These are phyloP conservation scores for Dreissena polymorpha DNA, from an alignment of 1,140 invertebrate genomes.

Conservation along the genomic window DNA sequence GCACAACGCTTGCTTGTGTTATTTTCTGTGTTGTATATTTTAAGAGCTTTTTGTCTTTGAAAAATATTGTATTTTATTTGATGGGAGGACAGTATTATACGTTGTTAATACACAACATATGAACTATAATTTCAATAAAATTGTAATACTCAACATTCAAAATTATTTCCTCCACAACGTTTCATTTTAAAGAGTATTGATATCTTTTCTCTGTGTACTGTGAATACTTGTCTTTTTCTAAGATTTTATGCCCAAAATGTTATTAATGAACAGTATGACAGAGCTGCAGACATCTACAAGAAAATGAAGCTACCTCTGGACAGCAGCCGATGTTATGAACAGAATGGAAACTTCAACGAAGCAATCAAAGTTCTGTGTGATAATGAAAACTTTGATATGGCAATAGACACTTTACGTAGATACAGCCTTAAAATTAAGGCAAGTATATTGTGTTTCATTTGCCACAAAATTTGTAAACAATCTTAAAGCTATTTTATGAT, in stretches of 20 bases:
- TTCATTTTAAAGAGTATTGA: not conserved
- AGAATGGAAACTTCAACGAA: constrained; percentile 27
- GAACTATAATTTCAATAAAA: not conserved
- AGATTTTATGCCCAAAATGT: not conserved
- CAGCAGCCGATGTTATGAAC: constrained; percentile 48
- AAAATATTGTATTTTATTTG: not conserved
- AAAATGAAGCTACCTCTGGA: constrained; percentile 1
- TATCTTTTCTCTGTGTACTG: not conserved
- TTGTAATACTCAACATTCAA: not conserved
- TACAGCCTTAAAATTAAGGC: constrained; percentile 42
- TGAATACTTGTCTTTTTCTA: not conserved
- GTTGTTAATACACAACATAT: too few relatives aligned
- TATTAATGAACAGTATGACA: constrained; percentile 23
- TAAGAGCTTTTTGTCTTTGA: not conserved
- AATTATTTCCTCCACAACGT: not conserved
- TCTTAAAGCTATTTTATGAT: not conserved
- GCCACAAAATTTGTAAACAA: not conserved
- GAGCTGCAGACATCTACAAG: constrained; percentile 36
- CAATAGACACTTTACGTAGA: constrained; percentile 44
- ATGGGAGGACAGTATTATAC: not conserved
- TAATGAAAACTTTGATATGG: constrained; percentile 46
- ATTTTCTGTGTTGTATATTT: not conserved
- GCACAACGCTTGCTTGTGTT: not conserved
- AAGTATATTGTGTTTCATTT: not conserved
- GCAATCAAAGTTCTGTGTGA: constrained; percentile 37